Percentiles rank a stretch among this genome's conserved stretches.
phyloP scores from a whole-genome alignment of 1,140 invertebrate genomes.

The Zaprionus africanus region DNA sequence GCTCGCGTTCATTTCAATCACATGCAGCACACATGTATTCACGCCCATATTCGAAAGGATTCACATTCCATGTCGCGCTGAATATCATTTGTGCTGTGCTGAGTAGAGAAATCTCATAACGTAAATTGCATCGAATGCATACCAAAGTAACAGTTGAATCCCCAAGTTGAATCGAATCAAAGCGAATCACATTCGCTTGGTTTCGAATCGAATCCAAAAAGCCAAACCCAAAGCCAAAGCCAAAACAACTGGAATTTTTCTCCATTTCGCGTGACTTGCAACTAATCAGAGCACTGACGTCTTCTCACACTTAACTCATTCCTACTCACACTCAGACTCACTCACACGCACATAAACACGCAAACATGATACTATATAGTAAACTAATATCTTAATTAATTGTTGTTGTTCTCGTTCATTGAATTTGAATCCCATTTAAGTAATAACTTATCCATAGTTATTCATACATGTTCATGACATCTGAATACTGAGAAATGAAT shows the following conservation, averaged over 20 bases:
- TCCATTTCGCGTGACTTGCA: slow-evolving; percentile 56
- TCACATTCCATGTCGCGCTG: slow-evolving; percentile 19
- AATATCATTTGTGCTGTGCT: slow-evolving; percentile 79
- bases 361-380: slow-evolving; percentile 35
- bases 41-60: slow-evolving; percentile 23
- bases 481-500: background rate
- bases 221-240: slow-evolving; percentile 10
- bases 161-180: slow-evolving; percentile 22
- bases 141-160: slow-evolving; percentile 48
- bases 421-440: slow-evolving; percentile 50
- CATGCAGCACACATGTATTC: slow-evolving; percentile 70
- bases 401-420: slow-evolving; percentile 67
- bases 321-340: slow-evolving; percentile 8
- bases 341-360: slow-evolving; percentile 26
- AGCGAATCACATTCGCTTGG: slow-evolving; percentile 11
- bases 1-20: slow-evolving; percentile 27
- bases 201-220: background rate
- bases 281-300: slow-evolving; percentile 56
- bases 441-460: slow-evolving; percentile 29
- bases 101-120: slow-evolving; percentile 84
- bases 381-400: slow-evolving; percentile 36
- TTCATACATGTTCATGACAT: slow-evolving; percentile 14
- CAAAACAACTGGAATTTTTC: slow-evolving; percentile 57
- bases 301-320: slow-evolving; percentile 21
- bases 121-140: slow-evolving; percentile 84